These are phyloP conservation scores for Melipona beecheii DNA, from an alignment of 2,888 invertebrate species.

Conservation along the genomic window DNA sequence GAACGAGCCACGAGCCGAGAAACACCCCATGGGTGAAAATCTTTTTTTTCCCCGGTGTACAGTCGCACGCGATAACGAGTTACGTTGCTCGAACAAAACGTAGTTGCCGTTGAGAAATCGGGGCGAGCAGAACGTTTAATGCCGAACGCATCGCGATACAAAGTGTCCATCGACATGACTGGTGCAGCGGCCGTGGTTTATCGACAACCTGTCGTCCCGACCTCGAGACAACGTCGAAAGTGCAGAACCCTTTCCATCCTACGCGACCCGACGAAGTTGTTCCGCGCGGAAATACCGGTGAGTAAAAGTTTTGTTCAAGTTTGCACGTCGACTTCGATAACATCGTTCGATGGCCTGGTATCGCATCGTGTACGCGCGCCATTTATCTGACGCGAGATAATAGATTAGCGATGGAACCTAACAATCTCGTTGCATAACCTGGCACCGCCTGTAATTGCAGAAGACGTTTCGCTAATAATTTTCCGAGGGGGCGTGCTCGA, in stretches of 20 bases:
- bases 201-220: conserved; percentile 70
- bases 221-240: conserved; percentile 49
- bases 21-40: neutral
- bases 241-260: conserved; percentile 43
- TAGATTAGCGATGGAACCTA: conserved; percentile 16
- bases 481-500: neutral
- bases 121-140: conserved; percentile 14
- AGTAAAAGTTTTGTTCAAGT: conserved; percentile 38
- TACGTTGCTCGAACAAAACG: neutral
- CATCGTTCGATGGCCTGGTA: conserved; percentile 8
- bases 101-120: neutral
- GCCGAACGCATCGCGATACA: conserved; percentile 38
- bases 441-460: neutral
- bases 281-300: conserved; percentile 24
- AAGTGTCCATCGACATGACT: conserved; percentile 56
- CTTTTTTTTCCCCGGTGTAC: too few species aligned
- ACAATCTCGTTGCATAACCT: neutral
- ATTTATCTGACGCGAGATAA: conserved; percentile 11
- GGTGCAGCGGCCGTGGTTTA: conserved; percentile 65
- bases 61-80: neutral
- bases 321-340: conserved; percentile 27
- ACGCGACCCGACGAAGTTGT: conserved; percentile 11
- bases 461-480: neutral
- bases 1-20: neutral
- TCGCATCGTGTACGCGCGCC: conserved; percentile 10